Evolutionary conservation across 2,113 vertebrate species (phyloP), one percentile per base, ranked within the genome.

Genomic region (Gulo gulo): DNA sequence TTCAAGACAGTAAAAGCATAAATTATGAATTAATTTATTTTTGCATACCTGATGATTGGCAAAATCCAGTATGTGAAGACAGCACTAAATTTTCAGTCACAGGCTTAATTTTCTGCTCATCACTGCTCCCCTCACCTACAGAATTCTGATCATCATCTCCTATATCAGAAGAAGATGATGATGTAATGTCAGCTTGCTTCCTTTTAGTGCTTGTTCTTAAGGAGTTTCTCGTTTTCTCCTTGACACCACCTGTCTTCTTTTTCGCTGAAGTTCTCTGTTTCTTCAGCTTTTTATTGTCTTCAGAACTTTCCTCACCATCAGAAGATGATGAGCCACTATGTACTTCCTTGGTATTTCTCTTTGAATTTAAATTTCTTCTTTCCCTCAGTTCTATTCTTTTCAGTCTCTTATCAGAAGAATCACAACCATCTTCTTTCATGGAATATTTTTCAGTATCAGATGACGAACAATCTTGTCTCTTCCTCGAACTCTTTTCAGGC

Each of bases 1-100:
- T 55, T 88, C 29, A 84, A 83, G 34, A 83, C 2, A 31, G 21
- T 74, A 11, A 39, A 79, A 55, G 14, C 24, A 91, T 11, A 96
- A 93, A 94, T 39, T 83, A 61, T 34, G 83, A 63, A 93, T 61
- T 80, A 42, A 96, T 92, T 91, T 96, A 98, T 79, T 79, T 97
- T 98, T 98, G 97, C 98, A 98, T 99, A 99, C 99, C 99, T 99
- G 99, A 99, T 88, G 99, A 99, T 92, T 99, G 99, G 98, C 98
- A 99, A 98, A 99, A 99, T 97, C 98, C 98, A 82, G 98, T 95
- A 76, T 98, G 98, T 76, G 98, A 97, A 78, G 99, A 98, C 34
- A 99, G 91, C 57, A 99, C 86, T 74, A 99, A 98, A 96, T 99
- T 99, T 88, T 99, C 99, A 10, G 99, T 99, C 88, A 99, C 99